phyloP scores from a whole-genome alignment of 2,113 vertebrate genomes.

The Pao palembangensis region DNA sequence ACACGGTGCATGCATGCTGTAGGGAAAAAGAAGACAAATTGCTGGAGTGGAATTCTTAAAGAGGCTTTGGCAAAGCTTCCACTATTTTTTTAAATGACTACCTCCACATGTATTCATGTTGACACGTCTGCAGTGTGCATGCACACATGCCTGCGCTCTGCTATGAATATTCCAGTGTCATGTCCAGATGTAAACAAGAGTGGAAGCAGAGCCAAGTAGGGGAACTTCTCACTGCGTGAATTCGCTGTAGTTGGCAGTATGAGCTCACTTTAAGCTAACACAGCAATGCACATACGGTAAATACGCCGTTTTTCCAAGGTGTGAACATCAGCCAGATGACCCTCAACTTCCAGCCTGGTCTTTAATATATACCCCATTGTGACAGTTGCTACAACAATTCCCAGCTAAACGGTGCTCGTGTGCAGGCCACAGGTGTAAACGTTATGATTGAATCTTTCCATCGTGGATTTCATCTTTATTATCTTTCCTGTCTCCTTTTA shows the following conservation, averaged over 20 bases:
- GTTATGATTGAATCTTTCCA: conserved; percentile 15
- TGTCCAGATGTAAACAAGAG: conserved; percentile 2
- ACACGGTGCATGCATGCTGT: conserved; percentile 1
- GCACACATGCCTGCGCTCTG: conserved; percentile 3
- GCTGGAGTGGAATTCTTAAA: neutral
- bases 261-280: conserved; percentile 10
- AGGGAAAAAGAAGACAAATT: conserved; percentile 3
- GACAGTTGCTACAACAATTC: conserved; percentile 20
- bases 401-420: conserved; percentile 8
- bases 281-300: conserved; percentile 9
- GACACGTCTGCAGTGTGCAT: neutral
- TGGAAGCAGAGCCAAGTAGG: conserved; percentile 10
- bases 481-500: conserved; percentile 14
- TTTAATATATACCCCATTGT: conserved; percentile 27
- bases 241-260: conserved; percentile 2
- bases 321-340: conserved; percentile 20
- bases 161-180: neutral
- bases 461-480: conserved; percentile 14
- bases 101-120: neutral
- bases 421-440: conserved; percentile 19
- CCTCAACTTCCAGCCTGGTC: conserved; percentile 6
- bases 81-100: neutral
- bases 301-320: neutral
- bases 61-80: neutral
- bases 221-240: neutral